Evolutionary conservation across 2,888 invertebrate species (phyloP).

Genomic region (Melieria picta): DNA sequence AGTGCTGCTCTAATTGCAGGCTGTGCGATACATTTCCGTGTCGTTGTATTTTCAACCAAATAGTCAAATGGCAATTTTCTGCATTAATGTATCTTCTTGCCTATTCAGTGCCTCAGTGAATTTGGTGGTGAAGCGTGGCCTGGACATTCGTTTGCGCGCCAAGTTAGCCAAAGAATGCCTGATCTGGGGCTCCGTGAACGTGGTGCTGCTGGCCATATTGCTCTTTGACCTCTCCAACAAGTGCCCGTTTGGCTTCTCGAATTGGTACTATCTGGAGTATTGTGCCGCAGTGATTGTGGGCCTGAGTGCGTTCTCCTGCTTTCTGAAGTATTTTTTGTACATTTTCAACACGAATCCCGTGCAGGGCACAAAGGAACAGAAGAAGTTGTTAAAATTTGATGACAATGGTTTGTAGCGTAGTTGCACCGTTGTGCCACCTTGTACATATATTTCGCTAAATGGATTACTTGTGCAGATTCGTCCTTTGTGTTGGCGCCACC

Average conservation of each 20-base stretch:
- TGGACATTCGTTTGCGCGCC: conserved; percentile 55
- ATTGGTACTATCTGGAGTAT: conserved; percentile 67
- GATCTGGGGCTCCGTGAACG: conserved; percentile 61
- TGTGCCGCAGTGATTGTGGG: conserved; percentile 64
- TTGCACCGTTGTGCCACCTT: no score
- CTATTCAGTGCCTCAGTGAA: conserved; percentile 51
- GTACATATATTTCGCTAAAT: neutral
- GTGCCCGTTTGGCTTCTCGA: conserved; percentile 51
- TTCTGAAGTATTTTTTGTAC: conserved; percentile 67
- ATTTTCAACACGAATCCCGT: conserved; percentile 65
- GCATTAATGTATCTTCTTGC: neutral
- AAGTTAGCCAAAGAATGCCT: conserved; percentile 54
- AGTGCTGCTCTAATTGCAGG: neutral
- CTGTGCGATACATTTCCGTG: neutral
- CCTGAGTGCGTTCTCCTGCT: conserved; percentile 69
- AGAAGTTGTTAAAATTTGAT: conserved; percentile 68
- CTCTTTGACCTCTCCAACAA: conserved; percentile 57
- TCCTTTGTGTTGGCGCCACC: conserved; percentile 51
- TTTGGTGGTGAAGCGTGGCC: conserved; percentile 50
- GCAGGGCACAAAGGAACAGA: conserved; percentile 68
- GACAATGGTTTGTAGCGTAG: conserved; percentile 55
- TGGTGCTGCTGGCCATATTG: conserved; percentile 52
- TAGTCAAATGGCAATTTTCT: neutral
- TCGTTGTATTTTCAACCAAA: neutral
- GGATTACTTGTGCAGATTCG: conserved; percentile 49